These are phyloP conservation scores for Mormyrus hasselquistii DNA, from an alignment of 2,797 vertebrate species.

Conservation along the genomic window DNA sequence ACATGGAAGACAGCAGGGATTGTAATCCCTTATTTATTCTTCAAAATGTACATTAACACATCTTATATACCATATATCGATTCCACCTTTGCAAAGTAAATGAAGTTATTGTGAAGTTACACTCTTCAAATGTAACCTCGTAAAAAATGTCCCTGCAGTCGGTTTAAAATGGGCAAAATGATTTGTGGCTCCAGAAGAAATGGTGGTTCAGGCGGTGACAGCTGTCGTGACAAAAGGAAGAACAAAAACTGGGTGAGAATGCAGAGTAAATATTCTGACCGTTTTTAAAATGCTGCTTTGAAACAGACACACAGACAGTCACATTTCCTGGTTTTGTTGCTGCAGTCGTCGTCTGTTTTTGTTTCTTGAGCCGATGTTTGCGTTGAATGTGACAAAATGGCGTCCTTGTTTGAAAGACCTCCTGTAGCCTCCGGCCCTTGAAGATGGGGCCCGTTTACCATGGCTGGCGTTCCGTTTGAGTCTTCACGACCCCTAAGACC, in stretches of 20 bases:
- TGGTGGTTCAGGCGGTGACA: constrained; percentile 27
- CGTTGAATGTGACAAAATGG: background rate
- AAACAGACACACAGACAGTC: background rate
- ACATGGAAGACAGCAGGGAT: background rate
- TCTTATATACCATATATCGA: background rate
- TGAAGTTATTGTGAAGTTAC: constrained; percentile 38
- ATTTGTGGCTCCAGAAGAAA: constrained; percentile 37
- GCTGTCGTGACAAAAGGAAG: constrained; percentile 18
- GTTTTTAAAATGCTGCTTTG: background rate
- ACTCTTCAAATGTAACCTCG: constrained; percentile 32
- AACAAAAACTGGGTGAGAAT: constrained; percentile 28
- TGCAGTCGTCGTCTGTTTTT: background rate
- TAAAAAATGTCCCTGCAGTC: constrained; percentile 37
- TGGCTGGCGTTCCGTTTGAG: background rate
- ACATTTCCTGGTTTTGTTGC: background rate
- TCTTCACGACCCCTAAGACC: background rate
- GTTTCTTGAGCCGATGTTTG: background rate
- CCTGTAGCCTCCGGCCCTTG: background rate
- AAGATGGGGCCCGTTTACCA: background rate
- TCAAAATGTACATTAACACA: background rate
- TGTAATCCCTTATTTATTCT: background rate
- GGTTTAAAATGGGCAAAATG: constrained; percentile 40
- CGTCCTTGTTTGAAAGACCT: background rate
- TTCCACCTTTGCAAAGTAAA: constrained; percentile 22
- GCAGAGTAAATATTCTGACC: constrained; percentile 9